Percentiles rank a stretch among this genome's conserved stretches.
phyloP scores from a whole-genome alignment of 2,888 invertebrate genomes.

The Alloplasta piceator region DNA sequence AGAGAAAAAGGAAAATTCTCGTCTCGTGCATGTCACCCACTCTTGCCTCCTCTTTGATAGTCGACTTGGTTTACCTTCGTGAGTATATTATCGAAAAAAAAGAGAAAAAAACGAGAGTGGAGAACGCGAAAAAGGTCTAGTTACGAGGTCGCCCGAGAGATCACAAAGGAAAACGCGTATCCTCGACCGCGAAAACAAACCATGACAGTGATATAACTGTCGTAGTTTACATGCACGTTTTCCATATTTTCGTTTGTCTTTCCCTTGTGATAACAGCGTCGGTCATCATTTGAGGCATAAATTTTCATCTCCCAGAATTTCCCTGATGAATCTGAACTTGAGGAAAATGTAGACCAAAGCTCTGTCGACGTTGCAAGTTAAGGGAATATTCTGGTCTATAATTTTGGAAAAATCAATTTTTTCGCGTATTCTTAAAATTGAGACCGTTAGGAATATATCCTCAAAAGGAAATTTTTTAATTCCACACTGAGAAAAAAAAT shows the following conservation, averaged over 20 bases:
- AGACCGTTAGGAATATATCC: no score
- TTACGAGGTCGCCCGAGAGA: conserved; percentile 61
- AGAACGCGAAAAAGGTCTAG: conserved; percentile 63
- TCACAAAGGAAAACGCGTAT: conserved; percentile 59
- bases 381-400: no score
- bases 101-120: conserved; percentile 51
- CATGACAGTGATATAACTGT: conserved; percentile 34
- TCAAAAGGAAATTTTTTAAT: no score
- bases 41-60: conserved; percentile 61
- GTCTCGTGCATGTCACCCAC: conserved; percentile 61
- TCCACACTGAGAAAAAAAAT: no score
- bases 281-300: conserved; percentile 51
- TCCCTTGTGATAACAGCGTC: conserved; percentile 23
- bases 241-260: conserved; percentile 57
- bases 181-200: conserved; percentile 60
- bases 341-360: no score
- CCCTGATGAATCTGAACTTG: no score
- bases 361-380: no score
- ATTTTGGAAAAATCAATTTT: no score
- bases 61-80: conserved; percentile 55
- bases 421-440: no score
- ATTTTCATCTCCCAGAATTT: no score
- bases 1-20: conserved; percentile 40
- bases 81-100: neutral
- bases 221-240: conserved; percentile 46